Evolutionary conservation across 2,888 invertebrate species (phyloP), one percentile per base, ranked within the genome.

Genomic region (Silvanus unidentatus): DNA sequence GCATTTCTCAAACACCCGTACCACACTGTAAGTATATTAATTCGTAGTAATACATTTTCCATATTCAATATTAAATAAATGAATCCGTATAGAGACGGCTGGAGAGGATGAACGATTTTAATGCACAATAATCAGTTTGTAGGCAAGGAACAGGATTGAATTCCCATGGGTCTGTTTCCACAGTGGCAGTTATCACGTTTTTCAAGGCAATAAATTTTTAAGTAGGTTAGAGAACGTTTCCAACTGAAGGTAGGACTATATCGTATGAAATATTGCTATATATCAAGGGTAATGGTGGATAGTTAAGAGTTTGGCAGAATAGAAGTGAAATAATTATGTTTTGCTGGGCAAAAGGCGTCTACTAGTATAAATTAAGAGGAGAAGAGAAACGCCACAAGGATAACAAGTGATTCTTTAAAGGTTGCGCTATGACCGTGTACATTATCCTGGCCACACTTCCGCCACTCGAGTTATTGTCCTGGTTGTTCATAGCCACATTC

Each of bases 341-440:
- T 37, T 14, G 37, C 15, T 16, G 37, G 37, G 4, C 22, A 22
- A 12, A 37, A 37, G 37, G 37, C 37, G 37, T 37, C 10, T 22
- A 22, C 11, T 36, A 40, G 43, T 39, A 46, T 43, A 46, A 46
- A 43, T 46, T 46, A 46, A 43, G 39, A 43, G 27, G 42, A 34
- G 15, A 40, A 29, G 34, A 36, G n/a, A n/a, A 22, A 12, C 42
- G 43, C 53, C 11, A 16, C 42, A 8, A 45, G 49, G 50, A 50
- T 53, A 53, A 53, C 53, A 50, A 53, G 53, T 51, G 51, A 51
- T 51, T 53, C 53, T 53, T 53, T 53, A 53, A 44, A 45, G 47
- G 15, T 37, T 37, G 14, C 14, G 16, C 15, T 47, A 43, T 48
- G 51, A 40, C 46, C 49, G 49, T 48, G 50, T 48, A 48, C 51